Evolutionary conservation across 1,140 invertebrate species (phyloP).

Genomic region (Conus betulinus): DNA sequence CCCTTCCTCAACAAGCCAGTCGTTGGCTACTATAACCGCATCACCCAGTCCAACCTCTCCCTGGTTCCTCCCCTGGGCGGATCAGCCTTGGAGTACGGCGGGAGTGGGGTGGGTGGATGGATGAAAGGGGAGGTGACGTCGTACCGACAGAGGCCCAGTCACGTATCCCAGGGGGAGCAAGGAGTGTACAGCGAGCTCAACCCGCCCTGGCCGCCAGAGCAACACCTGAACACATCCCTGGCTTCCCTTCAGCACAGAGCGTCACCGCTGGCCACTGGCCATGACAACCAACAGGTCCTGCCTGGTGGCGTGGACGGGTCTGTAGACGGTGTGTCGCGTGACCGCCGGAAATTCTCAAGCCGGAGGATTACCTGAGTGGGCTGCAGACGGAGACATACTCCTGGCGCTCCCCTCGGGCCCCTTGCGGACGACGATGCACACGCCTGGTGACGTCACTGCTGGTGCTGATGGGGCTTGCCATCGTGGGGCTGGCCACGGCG

Average conservation of each 20-base stretch:
- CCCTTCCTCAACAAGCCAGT: slow-evolving; percentile 14
- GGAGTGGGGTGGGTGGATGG: background rate
- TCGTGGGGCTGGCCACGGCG: slow-evolving; percentile 25
- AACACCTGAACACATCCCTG: background rate
- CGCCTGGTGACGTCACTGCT: slow-evolving; percentile 13
- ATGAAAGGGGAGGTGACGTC: background rate
- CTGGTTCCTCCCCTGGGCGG: background rate
- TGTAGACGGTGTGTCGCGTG: background rate
- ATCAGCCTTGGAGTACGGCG: too few species aligned
- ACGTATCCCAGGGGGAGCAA: background rate
- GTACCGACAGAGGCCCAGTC: background rate
- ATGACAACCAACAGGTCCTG: background rate
- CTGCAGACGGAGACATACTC: slow-evolving; percentile 19
- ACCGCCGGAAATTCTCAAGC: slow-evolving; percentile 14
- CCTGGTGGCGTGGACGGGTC: background rate
- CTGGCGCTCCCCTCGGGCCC: background rate
- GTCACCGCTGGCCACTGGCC: background rate
- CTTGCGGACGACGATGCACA: background rate
- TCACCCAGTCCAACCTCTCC: slow-evolving; percentile 11
- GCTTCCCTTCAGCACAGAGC: background rate
- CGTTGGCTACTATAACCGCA: slow-evolving; percentile 12
- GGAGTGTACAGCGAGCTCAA: slow-evolving; percentile 1
- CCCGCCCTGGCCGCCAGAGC: background rate
- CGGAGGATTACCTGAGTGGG: slow-evolving; percentile 15
- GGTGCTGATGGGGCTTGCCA: slow-evolving; percentile 27